phyloP scores from a whole-genome alignment of 2,797 vertebrate species.

The Pelobates cultripes region DNA sequence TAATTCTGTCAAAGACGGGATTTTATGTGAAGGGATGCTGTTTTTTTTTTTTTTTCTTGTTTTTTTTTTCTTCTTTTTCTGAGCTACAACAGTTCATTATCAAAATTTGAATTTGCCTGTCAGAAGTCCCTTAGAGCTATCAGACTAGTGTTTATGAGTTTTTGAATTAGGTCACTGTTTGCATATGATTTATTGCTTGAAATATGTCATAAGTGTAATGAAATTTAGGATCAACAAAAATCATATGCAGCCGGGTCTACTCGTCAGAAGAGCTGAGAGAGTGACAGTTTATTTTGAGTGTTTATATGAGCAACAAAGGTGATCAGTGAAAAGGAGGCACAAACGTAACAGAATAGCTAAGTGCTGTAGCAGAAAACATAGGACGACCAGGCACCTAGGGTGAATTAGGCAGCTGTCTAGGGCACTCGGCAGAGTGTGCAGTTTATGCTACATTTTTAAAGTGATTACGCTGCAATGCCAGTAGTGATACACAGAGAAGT shows the following conservation, averaged over 20 bases:
- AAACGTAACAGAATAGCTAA: neutral
- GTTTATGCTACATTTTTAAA: too few relatives aligned
- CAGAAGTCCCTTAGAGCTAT: slow-evolving; percentile 69
- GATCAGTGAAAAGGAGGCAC: neutral
- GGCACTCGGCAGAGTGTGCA: too few relatives aligned
- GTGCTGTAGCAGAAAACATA: too few relatives aligned
- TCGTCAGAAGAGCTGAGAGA: neutral
- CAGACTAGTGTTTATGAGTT: slow-evolving; percentile 67
- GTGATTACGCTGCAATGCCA: too few relatives aligned
- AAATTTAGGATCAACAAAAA: slow-evolving; percentile 43
- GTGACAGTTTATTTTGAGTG: neutral
- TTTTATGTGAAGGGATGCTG: slow-evolving; percentile 62
- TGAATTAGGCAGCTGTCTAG: too few relatives aligned
- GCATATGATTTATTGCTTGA: slow-evolving; percentile 64
- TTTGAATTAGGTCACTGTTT: slow-evolving; percentile 67
- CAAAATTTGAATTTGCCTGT: slow-evolving; percentile 73
- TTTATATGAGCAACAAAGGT: neutral
- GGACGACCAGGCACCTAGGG: too few relatives aligned
- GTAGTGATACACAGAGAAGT: too few relatives aligned
- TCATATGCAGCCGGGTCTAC: neutral
- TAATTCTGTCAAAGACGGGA: slow-evolving; percentile 71
- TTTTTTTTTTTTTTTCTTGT: slow-evolving; percentile 23
- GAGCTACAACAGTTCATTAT: slow-evolving; percentile 69
- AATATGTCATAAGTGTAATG: slow-evolving; percentile 56
- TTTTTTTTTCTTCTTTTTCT: neutral